A percentile compares a stretch with the other conserved stretches of the same genome.
These are phyloP conservation scores for Neuroscelio doddi DNA, from an alignment of 2,888 invertebrate genomes.

Conservation along the genomic window DNA sequence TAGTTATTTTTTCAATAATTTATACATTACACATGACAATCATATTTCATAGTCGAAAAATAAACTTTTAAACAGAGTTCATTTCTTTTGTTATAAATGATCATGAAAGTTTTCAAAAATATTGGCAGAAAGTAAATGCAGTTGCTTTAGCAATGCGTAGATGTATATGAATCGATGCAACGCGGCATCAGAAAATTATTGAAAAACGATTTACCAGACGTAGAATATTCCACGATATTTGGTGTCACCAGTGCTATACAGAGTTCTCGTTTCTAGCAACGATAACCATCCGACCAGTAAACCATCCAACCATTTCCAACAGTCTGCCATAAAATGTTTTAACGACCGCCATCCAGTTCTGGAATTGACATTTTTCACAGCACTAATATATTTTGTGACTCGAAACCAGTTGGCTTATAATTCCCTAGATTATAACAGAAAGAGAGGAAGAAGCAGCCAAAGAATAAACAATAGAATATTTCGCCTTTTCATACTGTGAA, in stretches of 20 bases:
- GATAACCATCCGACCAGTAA: conserved; percentile 5
- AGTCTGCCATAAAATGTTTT: conserved; percentile 15
- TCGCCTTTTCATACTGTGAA: background rate
- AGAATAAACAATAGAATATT: background rate
- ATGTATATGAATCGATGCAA: conserved; percentile 12
- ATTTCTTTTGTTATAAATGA: background rate
- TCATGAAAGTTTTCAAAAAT: background rate
- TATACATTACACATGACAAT: too few species aligned
- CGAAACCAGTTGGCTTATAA: conserved; percentile 11
- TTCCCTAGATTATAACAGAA: background rate
- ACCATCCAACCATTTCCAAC: conserved; percentile 8
- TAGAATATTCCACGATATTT: conserved; percentile 10
- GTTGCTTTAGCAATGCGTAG: conserved; percentile 1
- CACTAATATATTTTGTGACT: conserved; percentile 11
- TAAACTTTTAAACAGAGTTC: too few species aligned
- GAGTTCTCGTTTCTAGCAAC: conserved; percentile 13
- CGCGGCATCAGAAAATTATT: conserved; percentile 8
- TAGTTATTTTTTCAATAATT: too few species aligned
- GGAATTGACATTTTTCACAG: conserved; percentile 12
- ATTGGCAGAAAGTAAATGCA: conserved; percentile 1
- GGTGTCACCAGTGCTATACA: conserved; percentile 2
- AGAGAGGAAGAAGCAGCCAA: background rate
- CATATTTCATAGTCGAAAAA: too few species aligned
- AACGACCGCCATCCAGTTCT: conserved; percentile 12
- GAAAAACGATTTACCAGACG: conserved; percentile 16